Conservation (phyloP, 2,888 invertebrate species). For the Pseudoips prasinana region DNA sequence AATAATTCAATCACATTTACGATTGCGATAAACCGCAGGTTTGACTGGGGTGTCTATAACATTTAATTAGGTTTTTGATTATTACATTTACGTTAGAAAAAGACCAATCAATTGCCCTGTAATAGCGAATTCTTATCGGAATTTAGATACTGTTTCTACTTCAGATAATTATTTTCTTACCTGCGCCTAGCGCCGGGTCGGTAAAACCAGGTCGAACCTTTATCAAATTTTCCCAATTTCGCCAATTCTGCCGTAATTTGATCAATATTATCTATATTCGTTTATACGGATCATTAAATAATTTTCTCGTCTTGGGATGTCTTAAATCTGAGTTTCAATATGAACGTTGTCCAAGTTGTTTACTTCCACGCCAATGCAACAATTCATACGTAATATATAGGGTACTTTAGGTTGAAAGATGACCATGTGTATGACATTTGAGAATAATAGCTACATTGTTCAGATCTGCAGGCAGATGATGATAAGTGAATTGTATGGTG, state of each 20-base stretch:
- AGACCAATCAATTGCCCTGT: neutral
- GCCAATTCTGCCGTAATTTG: constrained; percentile 5
- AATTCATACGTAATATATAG: too few species aligned
- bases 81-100: too few species aligned
- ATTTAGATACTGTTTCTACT: constrained; percentile 7
- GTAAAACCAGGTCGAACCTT: constrained; percentile 2
- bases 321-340: too few species aligned
- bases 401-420: constrained; percentile 8
- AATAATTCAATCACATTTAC: constrained; percentile 33
- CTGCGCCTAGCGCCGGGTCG: neutral
- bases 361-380: too few species aligned
- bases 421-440: constrained; percentile 24
- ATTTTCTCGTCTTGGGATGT: constrained; percentile 4
- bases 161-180: too few species aligned
- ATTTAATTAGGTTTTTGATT: too few species aligned
- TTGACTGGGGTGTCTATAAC: too few species aligned
- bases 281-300: constrained; percentile 4
- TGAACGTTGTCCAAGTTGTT: too few species aligned
- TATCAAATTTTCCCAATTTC: constrained; percentile 5
- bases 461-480: constrained; percentile 20
- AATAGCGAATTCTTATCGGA: neutral
- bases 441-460: constrained; percentile 20
- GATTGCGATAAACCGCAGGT: constrained; percentile 32
- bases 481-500: constrained; percentile 47
- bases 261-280: constrained; percentile 7